These are phyloP conservation scores for Poecilia velifera DNA, from an alignment of 2,797 vertebrate genomes.

Conservation along the genomic window DNA sequence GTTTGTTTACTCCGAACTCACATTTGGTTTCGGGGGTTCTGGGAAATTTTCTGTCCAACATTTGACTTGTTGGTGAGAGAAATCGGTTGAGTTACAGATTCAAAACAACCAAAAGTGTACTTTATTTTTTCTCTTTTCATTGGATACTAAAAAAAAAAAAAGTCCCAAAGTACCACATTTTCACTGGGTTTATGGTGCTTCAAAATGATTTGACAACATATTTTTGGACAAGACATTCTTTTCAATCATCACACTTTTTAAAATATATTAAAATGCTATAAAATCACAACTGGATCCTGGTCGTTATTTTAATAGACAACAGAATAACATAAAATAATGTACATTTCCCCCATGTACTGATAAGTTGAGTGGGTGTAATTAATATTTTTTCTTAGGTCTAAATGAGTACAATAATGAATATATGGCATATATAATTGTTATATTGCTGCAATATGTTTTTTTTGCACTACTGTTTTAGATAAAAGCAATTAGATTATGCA, in stretches of 20 bases:
- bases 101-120: background rate
- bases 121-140: background rate
- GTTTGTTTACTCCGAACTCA: too few relatives aligned
- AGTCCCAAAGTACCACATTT: background rate
- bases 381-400: background rate
- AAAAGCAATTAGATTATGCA: slow-evolving; percentile 1
- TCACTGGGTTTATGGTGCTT: background rate
- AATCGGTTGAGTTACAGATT: background rate
- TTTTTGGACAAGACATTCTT: background rate
- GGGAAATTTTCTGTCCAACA: too few relatives aligned
- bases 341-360: background rate
- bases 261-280: background rate
- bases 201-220: background rate
- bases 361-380: background rate
- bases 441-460: background rate
- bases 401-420: background rate
- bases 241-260: background rate
- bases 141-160: background rate
- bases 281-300: background rate
- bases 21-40: too few relatives aligned
- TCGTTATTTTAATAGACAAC: background rate
- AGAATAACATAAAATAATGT: background rate
- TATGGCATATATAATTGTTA: background rate
- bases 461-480: background rate
- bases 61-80: too few relatives aligned